phyloP scores from a whole-genome alignment of 2,888 invertebrate species.

The Pristionchus exspectatus region DNA sequence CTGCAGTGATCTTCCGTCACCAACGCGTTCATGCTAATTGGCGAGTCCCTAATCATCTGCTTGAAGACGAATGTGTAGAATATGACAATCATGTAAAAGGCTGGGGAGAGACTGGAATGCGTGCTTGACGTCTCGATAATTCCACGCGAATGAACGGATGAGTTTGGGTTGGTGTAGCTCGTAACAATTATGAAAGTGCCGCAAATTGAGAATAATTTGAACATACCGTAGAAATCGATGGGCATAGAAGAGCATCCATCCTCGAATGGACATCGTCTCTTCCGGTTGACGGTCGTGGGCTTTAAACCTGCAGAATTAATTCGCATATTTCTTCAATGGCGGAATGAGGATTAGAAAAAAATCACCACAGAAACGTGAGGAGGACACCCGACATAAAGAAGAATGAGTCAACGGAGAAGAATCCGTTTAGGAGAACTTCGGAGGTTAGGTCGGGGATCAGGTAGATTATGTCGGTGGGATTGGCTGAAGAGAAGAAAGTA shows the following conservation, averaged over 20 bases:
- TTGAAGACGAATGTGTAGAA: constrained; percentile 36
- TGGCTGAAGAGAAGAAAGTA: constrained; percentile 49
- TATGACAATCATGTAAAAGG: constrained; percentile 1
- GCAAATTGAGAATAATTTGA: no score
- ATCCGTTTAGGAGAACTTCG: constrained; percentile 61
- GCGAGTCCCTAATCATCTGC: neutral
- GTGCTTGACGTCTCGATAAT: no score
- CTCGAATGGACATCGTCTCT: constrained; percentile 46
- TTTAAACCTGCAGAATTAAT: constrained; percentile 60
- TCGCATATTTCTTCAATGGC: no score
- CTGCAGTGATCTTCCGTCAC: neutral
- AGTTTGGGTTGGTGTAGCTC: no score
- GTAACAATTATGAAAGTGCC: no score
- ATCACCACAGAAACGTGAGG: constrained; percentile 53
- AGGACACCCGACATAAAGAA: constrained; percentile 66
- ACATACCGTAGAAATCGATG: constrained; percentile 59
- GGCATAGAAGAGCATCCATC: constrained; percentile 60
- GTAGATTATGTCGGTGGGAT: constrained; percentile 55
- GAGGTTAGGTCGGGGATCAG: constrained; percentile 54
- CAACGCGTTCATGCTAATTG: neutral
- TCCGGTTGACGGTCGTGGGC: constrained; percentile 49
- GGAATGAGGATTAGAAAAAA: no score
- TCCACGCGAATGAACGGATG: no score
- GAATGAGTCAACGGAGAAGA: constrained; percentile 66
- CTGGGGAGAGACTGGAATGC: neutral